phyloP scores from a whole-genome alignment of 2,113 vertebrate species.

The Motacilla tschutschensis region DNA sequence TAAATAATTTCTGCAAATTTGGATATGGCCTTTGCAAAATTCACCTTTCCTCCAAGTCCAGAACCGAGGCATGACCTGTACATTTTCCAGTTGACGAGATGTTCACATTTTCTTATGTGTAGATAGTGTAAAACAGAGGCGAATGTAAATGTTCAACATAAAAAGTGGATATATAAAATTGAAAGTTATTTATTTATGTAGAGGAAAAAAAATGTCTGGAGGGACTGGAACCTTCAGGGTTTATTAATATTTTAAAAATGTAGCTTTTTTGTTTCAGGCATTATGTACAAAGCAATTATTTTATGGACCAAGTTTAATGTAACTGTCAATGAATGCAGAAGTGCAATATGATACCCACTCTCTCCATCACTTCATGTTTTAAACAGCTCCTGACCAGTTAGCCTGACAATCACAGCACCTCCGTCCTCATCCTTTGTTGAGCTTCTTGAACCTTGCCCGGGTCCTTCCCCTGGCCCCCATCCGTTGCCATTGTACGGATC shows the following conservation, averaged over 20 bases:
- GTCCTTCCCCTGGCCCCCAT: slow-evolving; percentile 6
- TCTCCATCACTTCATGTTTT: slow-evolving; percentile 53
- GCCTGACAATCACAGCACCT: slow-evolving; percentile 76
- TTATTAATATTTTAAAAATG: slow-evolving; percentile 83
- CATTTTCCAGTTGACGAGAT: background rate
- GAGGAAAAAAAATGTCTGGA: slow-evolving; percentile 70
- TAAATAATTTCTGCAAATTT: background rate
- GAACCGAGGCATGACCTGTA: background rate
- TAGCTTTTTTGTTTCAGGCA: slow-evolving; percentile 79
- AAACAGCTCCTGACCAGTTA: slow-evolving; percentile 28
- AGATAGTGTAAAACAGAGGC: slow-evolving; percentile 84
- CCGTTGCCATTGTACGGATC: background rate
- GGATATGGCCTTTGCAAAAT: slow-evolving; percentile 38
- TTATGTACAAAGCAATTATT: slow-evolving; percentile 76
- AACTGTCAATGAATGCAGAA: slow-evolving; percentile 72
- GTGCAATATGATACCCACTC: slow-evolving; percentile 76
- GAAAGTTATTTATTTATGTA: slow-evolving; percentile 92
- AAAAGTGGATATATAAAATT: slow-evolving; percentile 76
- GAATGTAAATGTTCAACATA: slow-evolving; percentile 77
- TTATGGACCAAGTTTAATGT: slow-evolving; percentile 81
- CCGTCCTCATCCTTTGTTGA: background rate
- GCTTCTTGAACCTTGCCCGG: background rate
- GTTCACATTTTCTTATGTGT: slow-evolving; percentile 68
- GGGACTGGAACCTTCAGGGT: slow-evolving; percentile 81
- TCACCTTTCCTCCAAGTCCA: slow-evolving; percentile 6